Percentiles rank a stretch among this genome's conserved stretches.
phyloP scores from a whole-genome alignment of 1,140 invertebrate species.

The Bombus pyrosoma region DNA sequence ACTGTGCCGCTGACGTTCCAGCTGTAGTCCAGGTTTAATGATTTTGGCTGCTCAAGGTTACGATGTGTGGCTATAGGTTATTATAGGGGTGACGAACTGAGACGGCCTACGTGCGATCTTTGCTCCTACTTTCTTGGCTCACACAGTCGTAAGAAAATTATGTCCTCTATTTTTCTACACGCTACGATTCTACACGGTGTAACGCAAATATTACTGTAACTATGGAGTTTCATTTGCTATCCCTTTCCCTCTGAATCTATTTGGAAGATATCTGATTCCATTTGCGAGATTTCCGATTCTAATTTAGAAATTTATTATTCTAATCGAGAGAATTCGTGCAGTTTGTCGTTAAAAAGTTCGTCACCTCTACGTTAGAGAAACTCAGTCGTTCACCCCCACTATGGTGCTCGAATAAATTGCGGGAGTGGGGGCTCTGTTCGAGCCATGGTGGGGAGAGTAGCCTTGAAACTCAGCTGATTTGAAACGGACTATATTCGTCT shows the following conservation, averaged over 20 bases:
- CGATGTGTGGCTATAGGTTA: not conserved
- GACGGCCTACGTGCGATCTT: too few species aligned
- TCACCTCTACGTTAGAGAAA: not conserved
- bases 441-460: not conserved
- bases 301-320: not conserved
- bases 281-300: not conserved
- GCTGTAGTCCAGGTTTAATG: not conserved
- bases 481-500: not conserved
- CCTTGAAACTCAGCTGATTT: not conserved
- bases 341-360: not conserved
- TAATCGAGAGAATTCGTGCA: not conserved
- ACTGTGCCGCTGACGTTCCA: not conserved
- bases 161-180: too few species aligned
- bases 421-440: not conserved
- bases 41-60: not conserved
- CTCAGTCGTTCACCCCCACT: not conserved
- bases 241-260: not conserved
- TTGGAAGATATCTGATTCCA: not conserved
- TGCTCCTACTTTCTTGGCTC: too few species aligned
- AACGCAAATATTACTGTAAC: too few species aligned
- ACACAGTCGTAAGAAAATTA: too few species aligned
- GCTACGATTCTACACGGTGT: too few species aligned
- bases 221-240: too few species aligned
- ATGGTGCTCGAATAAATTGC: too few species aligned
- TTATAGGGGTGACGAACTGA: too few species aligned